phyloP scores from a whole-genome alignment of 2,113 vertebrate species.

The Microcebus tavaratra region DNA sequence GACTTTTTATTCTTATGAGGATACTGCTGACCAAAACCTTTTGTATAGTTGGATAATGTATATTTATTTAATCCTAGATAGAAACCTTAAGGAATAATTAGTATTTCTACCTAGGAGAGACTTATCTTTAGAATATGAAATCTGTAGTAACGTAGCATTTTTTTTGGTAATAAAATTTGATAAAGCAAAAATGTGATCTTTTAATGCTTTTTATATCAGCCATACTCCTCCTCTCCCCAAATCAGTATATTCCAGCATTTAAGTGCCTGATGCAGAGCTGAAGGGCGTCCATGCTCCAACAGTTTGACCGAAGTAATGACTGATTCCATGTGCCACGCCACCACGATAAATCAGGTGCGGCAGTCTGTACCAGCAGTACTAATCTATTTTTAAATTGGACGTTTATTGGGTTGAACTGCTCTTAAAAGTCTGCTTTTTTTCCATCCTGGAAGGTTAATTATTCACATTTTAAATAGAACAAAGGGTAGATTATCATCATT shows the following conservation, averaged over 20 bases:
- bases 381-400: slow-evolving; percentile 30
- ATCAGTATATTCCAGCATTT: slow-evolving; percentile 50
- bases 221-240: slow-evolving; percentile 57
- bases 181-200: slow-evolving; percentile 55
- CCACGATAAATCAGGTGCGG: background rate
- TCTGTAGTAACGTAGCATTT: background rate
- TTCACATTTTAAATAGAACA: slow-evolving; percentile 68
- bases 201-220: slow-evolving; percentile 60
- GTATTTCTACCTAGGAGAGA: background rate
- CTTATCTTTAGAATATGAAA: slow-evolving; percentile 9
- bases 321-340: background rate
- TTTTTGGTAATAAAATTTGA: background rate
- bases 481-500: slow-evolving; percentile 14
- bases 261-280: background rate
- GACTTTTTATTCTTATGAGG: background rate
- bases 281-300: slow-evolving; percentile 10
- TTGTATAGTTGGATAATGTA: background rate
- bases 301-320: background rate
- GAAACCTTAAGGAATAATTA: background rate
- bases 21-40: background rate
- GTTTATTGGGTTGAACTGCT: slow-evolving; percentile 10
- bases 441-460: slow-evolving; percentile 61
- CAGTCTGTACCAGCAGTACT: background rate
- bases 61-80: slow-evolving; percentile 20
- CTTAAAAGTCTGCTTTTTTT: background rate